Percentiles rank a stretch among this genome's conserved stretches.
phyloP scores from a whole-genome alignment of 2,797 vertebrate genomes.

The Coccyzus lansbergi region DNA sequence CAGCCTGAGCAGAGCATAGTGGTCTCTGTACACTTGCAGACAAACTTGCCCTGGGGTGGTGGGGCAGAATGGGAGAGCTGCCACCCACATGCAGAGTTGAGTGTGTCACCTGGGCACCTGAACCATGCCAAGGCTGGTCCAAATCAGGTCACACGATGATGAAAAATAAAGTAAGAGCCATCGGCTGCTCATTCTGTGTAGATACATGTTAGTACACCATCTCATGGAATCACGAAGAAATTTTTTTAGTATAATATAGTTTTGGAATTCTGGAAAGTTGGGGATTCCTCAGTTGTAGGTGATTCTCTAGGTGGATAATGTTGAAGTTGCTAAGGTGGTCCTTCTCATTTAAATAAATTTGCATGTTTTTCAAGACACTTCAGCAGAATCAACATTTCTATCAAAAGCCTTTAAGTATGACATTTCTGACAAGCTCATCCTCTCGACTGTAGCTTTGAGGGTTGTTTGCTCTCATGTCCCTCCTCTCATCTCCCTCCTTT shows the following conservation, averaged over 20 bases:
- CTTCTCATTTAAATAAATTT: background rate
- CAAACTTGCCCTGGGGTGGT: background rate
- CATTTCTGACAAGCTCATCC: background rate
- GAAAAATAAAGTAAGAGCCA: background rate
- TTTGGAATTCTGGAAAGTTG: background rate
- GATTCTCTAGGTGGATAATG: background rate
- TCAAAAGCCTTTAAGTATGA: background rate
- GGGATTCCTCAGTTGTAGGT: background rate
- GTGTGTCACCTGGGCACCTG: rapidly evolving
- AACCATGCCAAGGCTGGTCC: background rate
- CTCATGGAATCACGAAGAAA: background rate
- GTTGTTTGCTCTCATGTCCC: background rate
- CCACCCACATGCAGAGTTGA: background rate
- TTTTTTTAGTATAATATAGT: rapidly evolving
- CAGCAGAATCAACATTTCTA: background rate
- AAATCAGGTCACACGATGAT: background rate
- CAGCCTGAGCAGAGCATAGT: background rate
- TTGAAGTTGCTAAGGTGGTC: background rate
- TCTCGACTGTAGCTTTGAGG: background rate
- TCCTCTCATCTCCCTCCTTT: background rate
- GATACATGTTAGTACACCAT: background rate
- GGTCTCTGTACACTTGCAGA: background rate
- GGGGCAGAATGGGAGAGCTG: background rate
- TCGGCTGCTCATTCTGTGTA: rapidly evolving
- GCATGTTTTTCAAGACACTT: background rate